Evolutionary conservation across 2,797 vertebrate genomes (phyloP).

Genomic region (Dromococcyx pavoninus): DNA sequence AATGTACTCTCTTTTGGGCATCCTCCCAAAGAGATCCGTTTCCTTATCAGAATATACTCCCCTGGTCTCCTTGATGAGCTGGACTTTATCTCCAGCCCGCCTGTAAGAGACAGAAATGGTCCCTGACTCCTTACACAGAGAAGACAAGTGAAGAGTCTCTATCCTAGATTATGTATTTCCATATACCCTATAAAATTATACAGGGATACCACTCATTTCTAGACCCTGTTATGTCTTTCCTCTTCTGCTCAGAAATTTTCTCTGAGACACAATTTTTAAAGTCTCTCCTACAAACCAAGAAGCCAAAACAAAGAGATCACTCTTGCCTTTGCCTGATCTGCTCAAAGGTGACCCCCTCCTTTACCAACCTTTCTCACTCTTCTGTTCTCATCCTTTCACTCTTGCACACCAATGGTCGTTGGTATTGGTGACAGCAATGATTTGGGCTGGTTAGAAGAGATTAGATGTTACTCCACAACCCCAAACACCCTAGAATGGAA

Average conservation of each 20-base stretch:
- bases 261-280: background rate
- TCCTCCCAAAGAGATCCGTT: background rate
- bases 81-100: background rate
- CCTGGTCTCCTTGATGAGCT: background rate
- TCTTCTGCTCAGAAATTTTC: background rate
- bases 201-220: background rate
- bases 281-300: background rate
- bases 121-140: background rate
- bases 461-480: fast-evolving
- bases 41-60: background rate
- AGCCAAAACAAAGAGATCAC: background rate
- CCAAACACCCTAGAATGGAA: background rate
- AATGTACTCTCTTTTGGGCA: background rate
- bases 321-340: background rate
- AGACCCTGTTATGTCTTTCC: background rate
- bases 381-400: background rate
- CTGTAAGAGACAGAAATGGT: background rate
- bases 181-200: background rate
- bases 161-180: background rate
- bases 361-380: background rate
- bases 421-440: background rate
- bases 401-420: background rate
- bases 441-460: background rate
- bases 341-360: background rate
- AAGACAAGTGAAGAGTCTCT: background rate